A percentile compares a stretch with the other conserved stretches of the same genome.
Conservation (phyloP, 2,797 vertebrate species). For the Parauchenoglanis ngamensis region DNA sequence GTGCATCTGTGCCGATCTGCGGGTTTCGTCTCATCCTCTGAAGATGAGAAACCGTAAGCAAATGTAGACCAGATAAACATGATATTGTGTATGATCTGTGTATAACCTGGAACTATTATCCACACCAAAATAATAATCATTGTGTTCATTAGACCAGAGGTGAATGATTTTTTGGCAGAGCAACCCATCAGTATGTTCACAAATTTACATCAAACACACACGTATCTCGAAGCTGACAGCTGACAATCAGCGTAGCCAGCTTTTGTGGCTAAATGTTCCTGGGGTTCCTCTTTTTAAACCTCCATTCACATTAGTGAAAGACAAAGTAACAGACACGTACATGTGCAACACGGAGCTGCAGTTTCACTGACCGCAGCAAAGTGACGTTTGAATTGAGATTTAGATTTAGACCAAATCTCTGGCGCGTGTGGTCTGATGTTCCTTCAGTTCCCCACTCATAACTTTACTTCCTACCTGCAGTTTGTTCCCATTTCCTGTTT, state of each 20-base stretch:
- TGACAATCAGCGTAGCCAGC: not conserved
- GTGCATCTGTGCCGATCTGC: not conserved
- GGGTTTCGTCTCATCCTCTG: not conserved
- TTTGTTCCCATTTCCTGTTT: no score
- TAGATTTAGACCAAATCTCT: no score
- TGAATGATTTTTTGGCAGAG: not conserved
- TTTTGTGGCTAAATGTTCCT: not conserved
- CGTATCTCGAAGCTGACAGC: not conserved
- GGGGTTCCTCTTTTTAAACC: not conserved
- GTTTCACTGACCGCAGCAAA: no score
- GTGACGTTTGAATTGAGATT: no score
- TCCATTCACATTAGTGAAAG: no score
- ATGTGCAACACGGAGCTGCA: no score
- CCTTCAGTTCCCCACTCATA: no score
- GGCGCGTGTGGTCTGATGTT: no score
- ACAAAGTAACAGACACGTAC: no score
- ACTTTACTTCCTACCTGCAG: no score
- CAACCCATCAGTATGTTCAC: not conserved
- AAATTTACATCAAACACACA: not conserved
- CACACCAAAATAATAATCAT: not conserved
- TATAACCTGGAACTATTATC: not conserved
- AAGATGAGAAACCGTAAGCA: not conserved
- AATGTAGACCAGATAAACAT: not conserved
- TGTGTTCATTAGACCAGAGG: not conserved
- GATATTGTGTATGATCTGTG: not conserved